phyloP scores from a whole-genome alignment of 2,113 vertebrate genomes.

The Engystomops pustulosus region DNA sequence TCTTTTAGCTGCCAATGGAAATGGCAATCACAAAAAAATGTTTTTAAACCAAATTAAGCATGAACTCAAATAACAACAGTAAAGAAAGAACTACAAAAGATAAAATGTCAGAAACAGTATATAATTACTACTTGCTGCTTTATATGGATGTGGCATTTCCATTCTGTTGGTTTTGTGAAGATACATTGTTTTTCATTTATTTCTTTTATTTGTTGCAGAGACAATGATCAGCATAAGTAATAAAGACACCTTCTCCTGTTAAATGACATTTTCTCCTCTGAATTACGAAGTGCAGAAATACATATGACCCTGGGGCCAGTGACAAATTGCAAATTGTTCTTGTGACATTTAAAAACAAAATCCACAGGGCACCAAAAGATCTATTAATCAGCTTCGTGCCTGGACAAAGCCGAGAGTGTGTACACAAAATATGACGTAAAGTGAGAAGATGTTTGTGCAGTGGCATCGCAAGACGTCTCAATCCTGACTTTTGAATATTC shows the following conservation, averaged over 20 bases:
- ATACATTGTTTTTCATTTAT: background rate
- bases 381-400: slow-evolving; percentile 43
- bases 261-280: slow-evolving; percentile 34
- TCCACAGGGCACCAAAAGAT: slow-evolving; percentile 44
- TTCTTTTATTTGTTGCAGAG: background rate
- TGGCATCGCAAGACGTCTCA: background rate
- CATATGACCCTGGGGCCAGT: slow-evolving; percentile 35
- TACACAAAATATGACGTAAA: slow-evolving; percentile 44
- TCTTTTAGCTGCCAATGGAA: background rate
- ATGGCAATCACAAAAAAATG: background rate
- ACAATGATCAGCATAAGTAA: background rate
- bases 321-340: slow-evolving; percentile 54
- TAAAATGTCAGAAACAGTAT: background rate
- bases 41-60: background rate
- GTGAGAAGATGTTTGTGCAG: slow-evolving; percentile 31
- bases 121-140: background rate
- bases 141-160: background rate
- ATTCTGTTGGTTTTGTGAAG: background rate
- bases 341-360: slow-evolving; percentile 57
- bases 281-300: slow-evolving; percentile 32
- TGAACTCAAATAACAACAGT: background rate
- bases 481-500: slow-evolving; percentile 30
- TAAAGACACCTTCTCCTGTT: slow-evolving; percentile 33
- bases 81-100: background rate
- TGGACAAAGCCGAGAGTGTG: slow-evolving; percentile 13